Conservation (phyloP, 2,113 vertebrate species). For the Ardeotis arabs region DNA sequence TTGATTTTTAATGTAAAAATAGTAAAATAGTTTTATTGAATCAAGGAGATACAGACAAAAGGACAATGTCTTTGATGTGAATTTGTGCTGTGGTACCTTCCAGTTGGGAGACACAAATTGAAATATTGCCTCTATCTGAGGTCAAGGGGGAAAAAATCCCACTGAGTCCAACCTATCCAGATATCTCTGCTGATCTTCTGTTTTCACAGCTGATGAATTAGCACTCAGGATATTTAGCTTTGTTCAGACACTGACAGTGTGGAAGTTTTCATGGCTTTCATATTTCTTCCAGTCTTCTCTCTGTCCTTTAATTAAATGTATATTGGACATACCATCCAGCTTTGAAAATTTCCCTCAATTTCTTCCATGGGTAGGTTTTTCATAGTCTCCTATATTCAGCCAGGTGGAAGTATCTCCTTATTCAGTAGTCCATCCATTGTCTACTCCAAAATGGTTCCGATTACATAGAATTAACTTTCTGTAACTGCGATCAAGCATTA, state of each 20-base stretch:
- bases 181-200: neutral
- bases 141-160: neutral
- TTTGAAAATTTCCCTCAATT: neutral
- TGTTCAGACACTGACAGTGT: neutral
- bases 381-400: neutral
- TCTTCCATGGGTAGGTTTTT: neutral
- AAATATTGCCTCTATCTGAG: neutral
- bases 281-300: neutral
- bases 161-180: neutral
- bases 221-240: neutral
- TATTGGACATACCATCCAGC: neutral
- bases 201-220: neutral
- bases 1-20: neutral
- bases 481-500: neutral
- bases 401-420: neutral
- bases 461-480: neutral
- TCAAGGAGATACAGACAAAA: neutral
- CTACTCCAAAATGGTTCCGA: neutral
- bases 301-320: neutral
- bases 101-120: neutral
- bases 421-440: neutral
- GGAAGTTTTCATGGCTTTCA: neutral
- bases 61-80: neutral
- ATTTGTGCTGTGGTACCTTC: neutral
- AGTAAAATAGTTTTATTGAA: neutral